Percentiles rank a stretch among this genome's conserved stretches.
Conservation (phyloP, 2,888 invertebrate species). For the Stenichneumon culpator region DNA sequence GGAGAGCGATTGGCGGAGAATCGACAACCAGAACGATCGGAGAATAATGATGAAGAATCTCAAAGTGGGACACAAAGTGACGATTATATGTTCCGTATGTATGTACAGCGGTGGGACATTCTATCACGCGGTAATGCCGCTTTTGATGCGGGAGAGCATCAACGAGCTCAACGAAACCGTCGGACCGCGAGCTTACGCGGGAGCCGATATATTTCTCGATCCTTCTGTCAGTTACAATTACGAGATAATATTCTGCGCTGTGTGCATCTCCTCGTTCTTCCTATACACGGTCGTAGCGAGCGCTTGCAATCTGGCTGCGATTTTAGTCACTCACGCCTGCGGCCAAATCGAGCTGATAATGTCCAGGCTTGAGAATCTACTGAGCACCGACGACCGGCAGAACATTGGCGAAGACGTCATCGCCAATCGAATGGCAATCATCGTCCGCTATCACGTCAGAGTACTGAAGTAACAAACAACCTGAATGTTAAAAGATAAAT, state of each 20-base stretch:
- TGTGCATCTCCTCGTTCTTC: constrained; percentile 63
- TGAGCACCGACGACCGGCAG: constrained; percentile 32
- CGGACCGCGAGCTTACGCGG: constrained; percentile 52
- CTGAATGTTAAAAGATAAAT: neutral
- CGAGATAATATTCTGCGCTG: constrained; percentile 70
- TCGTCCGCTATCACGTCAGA: constrained; percentile 74
- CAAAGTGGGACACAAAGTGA: constrained; percentile 63
- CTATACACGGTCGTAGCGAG: constrained; percentile 66
- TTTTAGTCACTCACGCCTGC: constrained; percentile 72
- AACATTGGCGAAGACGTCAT: neutral
- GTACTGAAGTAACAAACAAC: constrained; percentile 71
- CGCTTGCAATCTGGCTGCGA: constrained; percentile 68
- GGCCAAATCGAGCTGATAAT: constrained; percentile 72
- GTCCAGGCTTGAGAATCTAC: constrained; percentile 64
- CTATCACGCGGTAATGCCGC: constrained; percentile 70
- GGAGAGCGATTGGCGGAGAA: constrained; percentile 65
- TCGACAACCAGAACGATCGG: constrained; percentile 52
- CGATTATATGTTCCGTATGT: constrained; percentile 63
- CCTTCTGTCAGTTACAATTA: constrained; percentile 67
- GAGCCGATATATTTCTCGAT: constrained; percentile 60
- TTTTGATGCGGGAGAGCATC: constrained; percentile 57
- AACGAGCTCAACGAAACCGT: constrained; percentile 62
- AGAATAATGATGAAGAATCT: constrained; percentile 69
- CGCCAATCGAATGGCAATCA: constrained; percentile 65
- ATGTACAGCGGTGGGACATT: constrained; percentile 71